Percentiles rank a stretch among this genome's conserved stretches.
Evolutionary conservation across 1,140 invertebrate genomes (phyloP).

Genomic region (Popillia japonica): DNA sequence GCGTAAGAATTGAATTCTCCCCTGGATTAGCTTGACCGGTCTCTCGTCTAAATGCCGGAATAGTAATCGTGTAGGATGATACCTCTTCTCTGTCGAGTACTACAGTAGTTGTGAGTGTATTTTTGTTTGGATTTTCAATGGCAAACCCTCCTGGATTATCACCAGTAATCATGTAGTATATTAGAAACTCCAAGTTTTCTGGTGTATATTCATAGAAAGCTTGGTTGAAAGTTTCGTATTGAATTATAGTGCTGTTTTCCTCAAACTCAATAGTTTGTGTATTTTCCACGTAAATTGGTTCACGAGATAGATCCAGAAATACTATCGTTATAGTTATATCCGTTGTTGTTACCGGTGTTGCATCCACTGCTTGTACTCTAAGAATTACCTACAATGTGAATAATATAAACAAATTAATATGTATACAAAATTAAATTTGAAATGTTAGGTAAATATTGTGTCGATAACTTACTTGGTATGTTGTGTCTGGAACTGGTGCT

Average conservation of each 20-base stretch:
- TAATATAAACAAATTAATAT: not conserved
- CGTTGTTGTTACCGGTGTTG: not conserved
- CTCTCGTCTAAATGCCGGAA: not conserved
- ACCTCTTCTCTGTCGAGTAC: not conserved
- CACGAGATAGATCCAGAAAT: not conserved
- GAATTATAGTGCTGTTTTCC: not conserved
- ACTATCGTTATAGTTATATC: not conserved
- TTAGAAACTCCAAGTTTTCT: not conserved
- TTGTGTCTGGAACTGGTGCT: too few species aligned
- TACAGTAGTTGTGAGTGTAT: not conserved
- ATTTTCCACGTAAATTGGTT: not conserved
- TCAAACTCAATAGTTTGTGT: not conserved
- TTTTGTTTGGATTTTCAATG: not conserved
- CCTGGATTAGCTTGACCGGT: not conserved
- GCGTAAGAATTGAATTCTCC: not conserved
- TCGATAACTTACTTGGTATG: too few species aligned
- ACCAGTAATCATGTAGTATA: slow-evolving; percentile 20
- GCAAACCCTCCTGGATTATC: not conserved
- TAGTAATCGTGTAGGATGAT: not conserved
- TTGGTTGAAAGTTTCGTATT: not conserved
- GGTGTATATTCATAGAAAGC: not conserved
- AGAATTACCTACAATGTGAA: not conserved
- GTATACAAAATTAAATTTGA: too few species aligned
- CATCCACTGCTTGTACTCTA: not conserved
- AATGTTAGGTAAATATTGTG: too few species aligned